Evolutionary conservation across 2,888 invertebrate genomes (phyloP), one percentile per base, ranked within the genome.

Genomic region (Tetragonula carbonaria): DNA sequence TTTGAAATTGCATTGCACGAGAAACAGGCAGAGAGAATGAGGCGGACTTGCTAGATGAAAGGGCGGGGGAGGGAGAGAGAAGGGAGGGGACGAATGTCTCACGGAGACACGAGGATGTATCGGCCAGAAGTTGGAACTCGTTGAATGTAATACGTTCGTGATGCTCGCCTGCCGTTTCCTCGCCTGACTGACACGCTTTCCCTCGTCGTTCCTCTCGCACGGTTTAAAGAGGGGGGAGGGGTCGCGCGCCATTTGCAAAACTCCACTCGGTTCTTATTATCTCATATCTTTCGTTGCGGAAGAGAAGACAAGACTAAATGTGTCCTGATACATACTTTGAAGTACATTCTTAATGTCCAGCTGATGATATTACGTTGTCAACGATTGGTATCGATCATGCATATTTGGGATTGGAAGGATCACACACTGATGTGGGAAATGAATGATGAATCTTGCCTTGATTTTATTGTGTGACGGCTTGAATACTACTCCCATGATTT

Each of bases 1-100:
- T 89, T 89, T 84, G 89, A 89, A 90, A 89, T 88, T 89, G 89
- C 88, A 84, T 73, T 63, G 84, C 74, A 50, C 53, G 75, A 33
- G 78, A 18, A 78, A 65, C 72, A 74, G 75, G 51, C 73, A 66
- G 66, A 63, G 75, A 53, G 67, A 79, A 51, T 8, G 23, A 51
- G 21, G 33, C 13, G 33, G 55, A 18, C 59, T 28, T 55, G 66
- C 18, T 38, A 33, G 57, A 78, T 50, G 80, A 85, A 77, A 71
- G 74, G 38, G 0, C 2, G 38, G 4, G 38, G 38, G 4, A 0
- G 38, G 4, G 38, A 38, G 4, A 6, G 38, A 28, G 28, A 28
- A 28, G 38, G 8, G 38, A 38, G 38, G 74, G 75, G 65, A 71
- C 59, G 67, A 67, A 79, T 38, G 28, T n/a, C 13, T 66, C 45